A percentile compares a stretch with the other conserved stretches of the same genome.
Evolutionary conservation across 1,140 invertebrate genomes (phyloP).

Genomic region (Drosophila bocqueti): DNA sequence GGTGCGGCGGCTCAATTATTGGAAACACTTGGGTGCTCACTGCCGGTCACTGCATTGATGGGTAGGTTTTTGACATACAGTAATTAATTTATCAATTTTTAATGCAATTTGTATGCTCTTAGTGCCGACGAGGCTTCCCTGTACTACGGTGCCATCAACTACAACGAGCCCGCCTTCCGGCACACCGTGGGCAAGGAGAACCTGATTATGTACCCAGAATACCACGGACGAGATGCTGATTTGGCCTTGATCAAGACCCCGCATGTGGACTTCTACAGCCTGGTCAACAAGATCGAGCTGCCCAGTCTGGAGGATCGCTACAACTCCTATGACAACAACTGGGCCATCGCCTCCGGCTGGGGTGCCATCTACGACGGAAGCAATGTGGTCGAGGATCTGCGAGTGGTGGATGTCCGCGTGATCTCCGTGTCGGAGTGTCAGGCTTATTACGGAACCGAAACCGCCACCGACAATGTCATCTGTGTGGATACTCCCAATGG

Average conservation of each 20-base stretch:
- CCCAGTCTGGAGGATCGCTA: slow-evolving; percentile 53
- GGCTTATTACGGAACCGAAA: slow-evolving; percentile 45
- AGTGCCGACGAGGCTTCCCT: slow-evolving; percentile 51
- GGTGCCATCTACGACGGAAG: slow-evolving; percentile 56
- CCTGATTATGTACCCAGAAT: slow-evolving; percentile 44
- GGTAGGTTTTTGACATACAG: background rate
- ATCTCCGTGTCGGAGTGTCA: slow-evolving; percentile 39
- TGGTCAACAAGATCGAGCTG: slow-evolving; percentile 58
- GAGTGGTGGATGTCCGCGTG: slow-evolving; percentile 29
- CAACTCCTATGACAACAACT: slow-evolving; percentile 38
- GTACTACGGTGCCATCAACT: slow-evolving; percentile 66
- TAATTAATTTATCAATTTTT: too few species aligned
- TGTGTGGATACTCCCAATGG: slow-evolving; percentile 53
- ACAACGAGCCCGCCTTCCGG: slow-evolving; percentile 47
- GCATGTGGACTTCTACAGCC: slow-evolving; percentile 50
- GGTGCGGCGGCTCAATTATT: slow-evolving; percentile 88
- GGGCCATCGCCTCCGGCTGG: slow-evolving; percentile 61
- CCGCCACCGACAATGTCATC: slow-evolving; percentile 41
- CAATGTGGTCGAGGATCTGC: slow-evolving; percentile 43
- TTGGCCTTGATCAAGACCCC: slow-evolving; percentile 54
- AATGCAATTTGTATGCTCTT: background rate
- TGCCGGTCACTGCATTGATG: slow-evolving; percentile 87
- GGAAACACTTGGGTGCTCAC: slow-evolving; percentile 86
- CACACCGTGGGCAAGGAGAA: slow-evolving; percentile 43
- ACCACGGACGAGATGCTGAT: slow-evolving; percentile 28